Percentiles rank a stretch among this genome's conserved stretches.
Evolutionary conservation across 2,888 invertebrate species (phyloP).

Genomic region (Scaeva pyrastri): DNA sequence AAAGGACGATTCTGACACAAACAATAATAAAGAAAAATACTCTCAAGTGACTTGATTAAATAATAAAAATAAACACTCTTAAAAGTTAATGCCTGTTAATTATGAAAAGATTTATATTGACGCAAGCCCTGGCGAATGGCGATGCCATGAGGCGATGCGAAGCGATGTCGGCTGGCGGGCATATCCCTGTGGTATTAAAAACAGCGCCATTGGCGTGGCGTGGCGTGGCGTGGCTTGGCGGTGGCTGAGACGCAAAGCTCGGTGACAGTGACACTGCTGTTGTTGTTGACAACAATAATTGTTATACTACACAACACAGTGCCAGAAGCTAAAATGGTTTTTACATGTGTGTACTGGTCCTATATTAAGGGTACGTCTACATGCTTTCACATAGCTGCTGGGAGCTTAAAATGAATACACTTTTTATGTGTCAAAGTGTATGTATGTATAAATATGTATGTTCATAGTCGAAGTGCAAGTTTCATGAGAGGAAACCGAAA

Average conservation of each 20-base stretch:
- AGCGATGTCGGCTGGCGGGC: neutral
- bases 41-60: constrained; percentile 76
- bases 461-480: neutral
- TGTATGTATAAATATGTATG: neutral
- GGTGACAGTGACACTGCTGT: neutral
- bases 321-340: constrained; percentile 48
- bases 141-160: too few species aligned
- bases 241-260: too few species aligned
- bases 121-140: constrained; percentile 3
- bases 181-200: neutral
- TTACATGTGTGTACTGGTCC: constrained; percentile 67
- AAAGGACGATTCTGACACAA: constrained; percentile 19
- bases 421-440: neutral
- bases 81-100: constrained; percentile 76
- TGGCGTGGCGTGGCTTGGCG: too few species aligned
- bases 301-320: constrained; percentile 16
- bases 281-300: constrained; percentile 50
- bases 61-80: constrained; percentile 70
- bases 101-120: constrained; percentile 68
- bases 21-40: constrained; percentile 55
- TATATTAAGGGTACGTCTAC: too few species aligned
- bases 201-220: neutral
- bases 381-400: neutral
- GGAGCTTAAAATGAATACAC: constrained; percentile 1
- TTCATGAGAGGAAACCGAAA: constrained; percentile 9